Base-by-base conservation (phyloP, 2,113 vertebrate genomes). In the Sialia sialis region DNA sequence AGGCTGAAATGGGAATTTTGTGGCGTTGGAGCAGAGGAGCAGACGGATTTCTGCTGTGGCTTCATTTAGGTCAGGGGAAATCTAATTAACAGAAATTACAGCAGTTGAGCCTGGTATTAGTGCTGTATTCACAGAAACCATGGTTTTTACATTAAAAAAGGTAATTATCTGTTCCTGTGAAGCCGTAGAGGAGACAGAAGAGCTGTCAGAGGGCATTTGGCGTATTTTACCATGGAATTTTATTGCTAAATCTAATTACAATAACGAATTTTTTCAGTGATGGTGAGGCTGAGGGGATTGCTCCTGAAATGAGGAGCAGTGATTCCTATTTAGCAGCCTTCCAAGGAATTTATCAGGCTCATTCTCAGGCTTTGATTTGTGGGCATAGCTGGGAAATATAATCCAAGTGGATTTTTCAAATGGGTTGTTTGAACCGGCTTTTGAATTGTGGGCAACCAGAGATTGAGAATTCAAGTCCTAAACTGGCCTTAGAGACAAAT, bases 31-130 rank as follows among this genome's bases (percentile, higher is more conserved):
- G 58, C 48, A 77, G 41, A 83, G 38, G 55, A 92, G 36, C 68
- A 87, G 69, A 75, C 60, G 58, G 81, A 54, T 84, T 70, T 49
- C 46, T 66, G 75, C 41, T 54, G 7, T 0, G 5, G 20, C 49
- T 84, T 83, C 79, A 83, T 43, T 75, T 60, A 94, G 83, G 76
- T 73, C 7, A 4, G 76, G 62, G 88, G 90, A 76, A 90, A 88
- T 41, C 48, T 66, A 87, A 94, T 95, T 95, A 93, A 80, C 67
- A 85, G 46, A 36, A 62, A 58, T 94, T 92, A 90, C 55, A 80
- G 59, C 27, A 58, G 12, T 49, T 39, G 67, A 62, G 54, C 22
- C 70, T 60, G 44, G 44, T 72, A 38, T 27, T 55, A 73, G 74
- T 34, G 79, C 18, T 79, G 38, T 73, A 77, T 44, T 43, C 81